A percentile compares a stretch with the other conserved stretches of the same genome.
phyloP scores from a whole-genome alignment of 1,140 invertebrate species.

The Lasaia peninsularis region DNA sequence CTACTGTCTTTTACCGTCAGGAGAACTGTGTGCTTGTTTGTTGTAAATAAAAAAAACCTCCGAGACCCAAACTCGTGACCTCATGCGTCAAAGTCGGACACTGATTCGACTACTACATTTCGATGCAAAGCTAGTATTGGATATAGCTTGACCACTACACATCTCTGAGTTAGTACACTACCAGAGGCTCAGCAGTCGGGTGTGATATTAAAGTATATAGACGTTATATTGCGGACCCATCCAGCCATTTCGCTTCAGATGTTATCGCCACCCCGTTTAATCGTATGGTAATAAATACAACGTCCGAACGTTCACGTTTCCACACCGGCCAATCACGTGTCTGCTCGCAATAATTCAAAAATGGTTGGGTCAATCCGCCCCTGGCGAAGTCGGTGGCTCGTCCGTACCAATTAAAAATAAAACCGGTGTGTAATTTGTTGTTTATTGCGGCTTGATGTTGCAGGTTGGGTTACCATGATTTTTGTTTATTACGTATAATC shows the following conservation, averaged over 20 bases:
- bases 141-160: too few species aligned
- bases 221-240: not conserved
- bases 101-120: too few species aligned
- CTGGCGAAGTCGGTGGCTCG: conserved; percentile 65
- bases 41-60: too few species aligned
- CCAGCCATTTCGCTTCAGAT: conserved; percentile 43
- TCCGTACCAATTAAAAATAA: conserved; percentile 73
- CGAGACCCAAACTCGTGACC: too few species aligned
- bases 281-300: conserved; percentile 50
- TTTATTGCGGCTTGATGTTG: conserved; percentile 44
- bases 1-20: too few species aligned
- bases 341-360: conserved; percentile 68
- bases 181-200: not conserved
- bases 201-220: conserved; percentile 1
- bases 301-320: conserved; percentile 49
- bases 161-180: too few species aligned
- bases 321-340: conserved; percentile 65
- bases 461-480: conserved; percentile 15
- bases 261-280: conserved; percentile 46
- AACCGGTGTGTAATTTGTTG: conserved; percentile 68
- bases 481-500: not conserved
- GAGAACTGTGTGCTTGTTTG: too few species aligned
- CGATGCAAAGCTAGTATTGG: too few species aligned
- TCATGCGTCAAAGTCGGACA: too few species aligned
- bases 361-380: conserved; percentile 56